phyloP scores from a whole-genome alignment of 2,888 invertebrate genomes.

The Hydroisotoma schaefferi region DNA sequence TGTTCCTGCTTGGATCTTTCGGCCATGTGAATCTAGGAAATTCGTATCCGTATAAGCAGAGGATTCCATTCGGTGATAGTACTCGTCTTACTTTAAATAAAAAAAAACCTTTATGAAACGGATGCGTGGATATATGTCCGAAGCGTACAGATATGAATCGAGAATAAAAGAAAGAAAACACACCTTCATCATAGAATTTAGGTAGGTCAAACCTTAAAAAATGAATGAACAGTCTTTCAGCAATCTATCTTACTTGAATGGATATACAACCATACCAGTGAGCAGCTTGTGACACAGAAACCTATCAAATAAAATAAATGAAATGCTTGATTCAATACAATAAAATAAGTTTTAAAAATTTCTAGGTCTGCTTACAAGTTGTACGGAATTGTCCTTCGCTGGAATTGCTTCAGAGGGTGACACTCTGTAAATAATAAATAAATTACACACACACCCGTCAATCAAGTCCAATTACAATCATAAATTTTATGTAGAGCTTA shows the following conservation, averaged over 20 bases:
- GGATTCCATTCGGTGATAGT: slow-evolving; percentile 26
- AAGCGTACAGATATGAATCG: no score
- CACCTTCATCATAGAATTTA: slow-evolving; percentile 53
- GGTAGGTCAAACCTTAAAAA: slow-evolving; percentile 51
- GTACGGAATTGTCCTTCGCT: slow-evolving; percentile 50
- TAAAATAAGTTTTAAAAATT: background rate
- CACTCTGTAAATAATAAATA: no score
- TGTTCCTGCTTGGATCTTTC: slow-evolving; percentile 26
- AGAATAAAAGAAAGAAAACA: no score
- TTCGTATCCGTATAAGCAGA: slow-evolving; percentile 32
- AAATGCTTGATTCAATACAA: background rate
- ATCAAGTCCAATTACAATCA: no score
- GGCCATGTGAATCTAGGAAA: slow-evolving; percentile 31
- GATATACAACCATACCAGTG: slow-evolving; percentile 51
- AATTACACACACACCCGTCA: background rate
- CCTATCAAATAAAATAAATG: no score
- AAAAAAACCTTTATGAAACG: background rate
- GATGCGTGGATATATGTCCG: background rate
- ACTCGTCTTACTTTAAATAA: slow-evolving; percentile 17
- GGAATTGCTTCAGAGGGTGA: slow-evolving; percentile 52
- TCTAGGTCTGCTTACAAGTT: slow-evolving; percentile 50
- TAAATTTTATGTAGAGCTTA: no score
- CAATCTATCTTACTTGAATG: background rate
- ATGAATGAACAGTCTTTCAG: background rate
- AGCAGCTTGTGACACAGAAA: slow-evolving; percentile 53